A percentile compares a stretch with the other conserved stretches of the same genome.
Evolutionary conservation across 2,113 vertebrate species (phyloP).

Genomic region (Anoplopoma fimbria): DNA sequence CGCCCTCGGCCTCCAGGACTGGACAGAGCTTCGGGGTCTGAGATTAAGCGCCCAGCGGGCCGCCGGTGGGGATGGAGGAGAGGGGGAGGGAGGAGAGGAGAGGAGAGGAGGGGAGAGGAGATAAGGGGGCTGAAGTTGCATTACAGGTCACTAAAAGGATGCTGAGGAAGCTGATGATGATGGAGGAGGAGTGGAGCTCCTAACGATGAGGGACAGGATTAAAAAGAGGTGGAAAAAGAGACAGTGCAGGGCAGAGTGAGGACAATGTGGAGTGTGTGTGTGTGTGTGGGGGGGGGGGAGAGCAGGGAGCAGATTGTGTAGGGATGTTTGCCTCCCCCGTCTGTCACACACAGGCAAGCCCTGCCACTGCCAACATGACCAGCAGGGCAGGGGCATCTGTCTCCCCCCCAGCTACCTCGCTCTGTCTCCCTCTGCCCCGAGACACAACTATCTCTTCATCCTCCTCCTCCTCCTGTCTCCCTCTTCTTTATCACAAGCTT

Average conservation of each 20-base stretch:
- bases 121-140: not conserved
- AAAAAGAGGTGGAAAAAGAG: conserved; percentile 21
- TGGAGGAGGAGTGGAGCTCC: not conserved
- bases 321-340: conserved; percentile 73
- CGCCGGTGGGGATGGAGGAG: conserved; percentile 11
- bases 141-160: too few relatives aligned
- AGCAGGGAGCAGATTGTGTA: conserved; percentile 61
- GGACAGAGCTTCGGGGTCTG: conserved; percentile 60
- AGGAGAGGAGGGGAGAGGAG: not conserved
- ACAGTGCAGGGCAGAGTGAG: conserved; percentile 34
- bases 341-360: conserved; percentile 77
- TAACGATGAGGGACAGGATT: conserved; percentile 17
- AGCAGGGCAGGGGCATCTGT: conserved; percentile 82
- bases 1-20: conserved; percentile 70
- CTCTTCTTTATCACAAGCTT: conserved; percentile 10
- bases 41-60: conserved; percentile 49
- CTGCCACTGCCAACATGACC: conserved; percentile 80
- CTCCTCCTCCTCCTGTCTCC: conserved; percentile 12
- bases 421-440: conserved; percentile 50
- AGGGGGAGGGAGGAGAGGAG: too few relatives aligned
- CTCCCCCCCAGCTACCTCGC: conserved; percentile 71
- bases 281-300: conserved; percentile 29
- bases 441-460: conserved; percentile 53
- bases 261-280: conserved; percentile 43
- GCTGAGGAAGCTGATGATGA: not conserved